Base-by-base conservation (phyloP, 2,113 vertebrate species). In the Platysteira castanea region DNA sequence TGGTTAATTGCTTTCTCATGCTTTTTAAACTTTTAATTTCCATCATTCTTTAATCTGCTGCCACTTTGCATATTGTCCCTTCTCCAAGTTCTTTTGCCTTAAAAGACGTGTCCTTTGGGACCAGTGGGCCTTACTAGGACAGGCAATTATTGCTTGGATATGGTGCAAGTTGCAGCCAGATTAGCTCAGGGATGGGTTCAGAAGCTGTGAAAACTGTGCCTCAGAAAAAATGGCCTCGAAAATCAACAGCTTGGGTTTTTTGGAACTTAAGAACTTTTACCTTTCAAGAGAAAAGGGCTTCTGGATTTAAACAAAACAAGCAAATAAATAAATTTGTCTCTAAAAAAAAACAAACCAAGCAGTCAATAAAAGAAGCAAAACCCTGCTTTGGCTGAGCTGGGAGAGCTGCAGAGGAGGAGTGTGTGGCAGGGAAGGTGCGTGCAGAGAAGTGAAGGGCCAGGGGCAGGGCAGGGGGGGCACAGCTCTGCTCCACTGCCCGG, bases 21-120 rank as follows among this genome's bases (percentile, higher is more conserved):
- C 90, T 94, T 95, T 96, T 91, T 87, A 84, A 87, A 94, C 92
- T 96, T 94, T 68, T 89, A 93, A 92, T 95, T 96, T 95, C 84
- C 80, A 84, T 89, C 57, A 70, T 87, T 89, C 77, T 92, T 93
- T 93, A 94, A 95, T 95, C 86, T 96, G 76, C 73, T 89, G 80
- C 84, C 91, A 70, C 47, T 95, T 92, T 89, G 80, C 59, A 60
- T 89, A 59, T 83, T 94, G 88, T 88, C 67, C 81, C 46, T 73
- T 94, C 75, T 94, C 79, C 68, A 78, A 94, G 64, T 82, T 92
- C 70, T 90, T 95, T 96, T 90, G 60, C 65, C 69, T 89, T 89
- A 81, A 87, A 93, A 90, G 52, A 49, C 18, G 19, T 9, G 3
- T 84, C 78, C 49, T 81, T 63, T 84, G 68, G 71, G 84, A 59